phyloP scores from a whole-genome alignment of 2,888 invertebrate genomes.

The Drosophila stalkeri region DNA sequence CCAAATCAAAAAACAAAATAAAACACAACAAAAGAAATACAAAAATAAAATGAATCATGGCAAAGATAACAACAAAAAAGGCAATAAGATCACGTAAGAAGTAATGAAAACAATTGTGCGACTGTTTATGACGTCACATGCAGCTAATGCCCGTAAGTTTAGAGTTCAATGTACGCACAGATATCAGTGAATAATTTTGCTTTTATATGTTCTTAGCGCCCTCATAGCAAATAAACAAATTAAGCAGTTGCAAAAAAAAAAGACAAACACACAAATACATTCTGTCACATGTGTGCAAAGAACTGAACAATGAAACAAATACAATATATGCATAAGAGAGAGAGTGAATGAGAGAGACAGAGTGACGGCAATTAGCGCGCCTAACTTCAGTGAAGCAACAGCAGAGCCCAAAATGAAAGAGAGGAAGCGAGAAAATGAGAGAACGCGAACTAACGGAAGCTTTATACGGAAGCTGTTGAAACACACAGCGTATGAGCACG shows the following conservation, averaged over 20 bases:
- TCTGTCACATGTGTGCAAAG: neutral
- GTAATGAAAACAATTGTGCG: neutral
- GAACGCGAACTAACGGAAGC: conserved; percentile 33
- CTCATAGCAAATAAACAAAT: conserved; percentile 2
- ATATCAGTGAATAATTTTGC: neutral
- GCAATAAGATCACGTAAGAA: neutral
- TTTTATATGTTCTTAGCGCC: neutral
- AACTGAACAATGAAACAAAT: neutral
- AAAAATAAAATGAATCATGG: conserved; percentile 6
- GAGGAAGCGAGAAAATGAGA: conserved; percentile 6
- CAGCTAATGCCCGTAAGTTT: neutral
- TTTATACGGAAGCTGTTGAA: conserved; percentile 48
- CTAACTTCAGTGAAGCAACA: conserved; percentile 13
- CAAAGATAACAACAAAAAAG: neutral
- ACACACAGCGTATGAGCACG: conserved; percentile 40
- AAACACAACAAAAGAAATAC: neutral
- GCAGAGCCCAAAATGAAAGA: neutral
- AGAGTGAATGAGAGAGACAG: neutral
- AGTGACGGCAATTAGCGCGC: conserved; percentile 14
- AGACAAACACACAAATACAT: neutral
- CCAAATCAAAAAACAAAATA: too few species aligned
- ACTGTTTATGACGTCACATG: conserved; percentile 18
- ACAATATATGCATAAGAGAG: neutral
- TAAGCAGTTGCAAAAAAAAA: neutral
- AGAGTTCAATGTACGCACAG: conserved; percentile 27